A percentile compares a stretch with the other conserved stretches of the same genome.
phyloP scores from a whole-genome alignment of 2,888 invertebrate species.

The Lithodes maja region DNA sequence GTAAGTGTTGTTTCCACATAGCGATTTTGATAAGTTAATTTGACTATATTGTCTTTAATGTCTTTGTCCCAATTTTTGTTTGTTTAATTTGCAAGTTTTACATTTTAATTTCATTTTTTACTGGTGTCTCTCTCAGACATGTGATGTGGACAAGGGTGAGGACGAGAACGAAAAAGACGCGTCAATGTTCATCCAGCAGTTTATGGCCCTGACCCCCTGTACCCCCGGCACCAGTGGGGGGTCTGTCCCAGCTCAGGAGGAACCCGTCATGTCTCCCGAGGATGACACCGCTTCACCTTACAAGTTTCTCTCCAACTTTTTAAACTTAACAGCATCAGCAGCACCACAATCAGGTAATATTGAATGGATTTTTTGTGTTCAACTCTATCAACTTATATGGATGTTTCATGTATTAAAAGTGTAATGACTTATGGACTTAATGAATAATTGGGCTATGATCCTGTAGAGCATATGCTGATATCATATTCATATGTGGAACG shows the following conservation, averaged over 20 bases:
- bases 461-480: too few relatives aligned
- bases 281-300: background rate
- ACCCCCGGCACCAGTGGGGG: background rate
- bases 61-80: too few relatives aligned
- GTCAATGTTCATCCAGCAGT: slow-evolving; percentile 7
- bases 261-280: background rate
- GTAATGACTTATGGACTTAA: too few relatives aligned
- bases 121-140: background rate
- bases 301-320: slow-evolving; percentile 10
- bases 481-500: too few relatives aligned
- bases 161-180: background rate
- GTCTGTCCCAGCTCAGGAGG: background rate
- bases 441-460: too few relatives aligned
- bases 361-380: background rate
- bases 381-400: too few relatives aligned
- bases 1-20: too few relatives aligned
- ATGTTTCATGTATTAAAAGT: too few relatives aligned
- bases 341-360: background rate
- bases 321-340: slow-evolving; percentile 8
- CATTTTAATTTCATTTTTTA: too few relatives aligned
- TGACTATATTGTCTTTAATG: too few relatives aligned
- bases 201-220: background rate
- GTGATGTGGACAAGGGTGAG: background rate
- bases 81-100: too few relatives aligned
- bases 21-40: too few relatives aligned